phyloP scores from a whole-genome alignment of 2,888 invertebrate genomes.

The Epistrophe eligans region DNA sequence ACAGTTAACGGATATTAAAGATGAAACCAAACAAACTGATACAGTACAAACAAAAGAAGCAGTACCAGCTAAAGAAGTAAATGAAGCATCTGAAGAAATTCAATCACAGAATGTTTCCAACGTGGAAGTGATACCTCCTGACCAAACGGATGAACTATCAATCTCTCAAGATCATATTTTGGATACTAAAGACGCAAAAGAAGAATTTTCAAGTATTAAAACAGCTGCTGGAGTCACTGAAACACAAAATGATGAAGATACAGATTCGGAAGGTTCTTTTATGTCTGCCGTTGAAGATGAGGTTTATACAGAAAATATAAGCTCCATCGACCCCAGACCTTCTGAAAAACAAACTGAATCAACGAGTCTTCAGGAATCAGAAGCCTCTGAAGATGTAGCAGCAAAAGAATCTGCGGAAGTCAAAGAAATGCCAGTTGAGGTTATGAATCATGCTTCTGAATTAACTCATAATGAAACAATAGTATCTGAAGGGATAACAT shows the following conservation, averaged over 20 bases:
- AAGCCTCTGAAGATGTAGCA: neutral
- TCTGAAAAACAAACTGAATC: neutral
- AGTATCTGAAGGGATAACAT: neutral
- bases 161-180: neutral
- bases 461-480: neutral
- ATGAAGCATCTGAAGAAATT: neutral
- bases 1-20: neutral
- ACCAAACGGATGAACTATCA: neutral
- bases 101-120: neutral
- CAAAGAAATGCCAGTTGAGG: neutral
- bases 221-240: no score
- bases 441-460: neutral
- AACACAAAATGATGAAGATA: neutral
- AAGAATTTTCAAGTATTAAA: no score
- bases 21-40: neutral
- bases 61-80: neutral
- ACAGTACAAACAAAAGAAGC: conserved; percentile 10
- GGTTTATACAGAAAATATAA: neutral
- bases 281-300: neutral
- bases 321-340: neutral
- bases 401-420: neutral
- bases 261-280: neutral
- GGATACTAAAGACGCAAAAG: no score
- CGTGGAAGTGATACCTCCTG: neutral
- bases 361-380: neutral